These are phyloP conservation scores for Liodrosophila aerea DNA, from an alignment of 2,888 invertebrate genomes.

Conservation along the genomic window DNA sequence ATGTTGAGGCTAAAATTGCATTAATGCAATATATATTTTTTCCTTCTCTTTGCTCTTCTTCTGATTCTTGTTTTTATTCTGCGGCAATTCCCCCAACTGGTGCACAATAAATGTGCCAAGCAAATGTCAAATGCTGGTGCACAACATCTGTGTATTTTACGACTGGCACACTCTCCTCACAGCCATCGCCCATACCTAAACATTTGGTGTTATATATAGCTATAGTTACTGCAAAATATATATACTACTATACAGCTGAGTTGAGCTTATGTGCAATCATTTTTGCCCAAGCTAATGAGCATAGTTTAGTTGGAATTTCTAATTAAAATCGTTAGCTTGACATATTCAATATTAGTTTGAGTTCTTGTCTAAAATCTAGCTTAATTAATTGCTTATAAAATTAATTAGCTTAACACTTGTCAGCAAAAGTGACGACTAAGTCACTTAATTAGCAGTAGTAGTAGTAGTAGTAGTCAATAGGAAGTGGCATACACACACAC, in stretches of 20 bases:
- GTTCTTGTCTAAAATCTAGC: too few species aligned
- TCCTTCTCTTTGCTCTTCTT: conserved; percentile 1
- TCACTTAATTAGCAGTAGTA: too few species aligned
- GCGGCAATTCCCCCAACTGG: conserved; percentile 32
- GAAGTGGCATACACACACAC: conserved; percentile 1
- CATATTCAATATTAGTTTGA: too few species aligned
- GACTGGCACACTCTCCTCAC: conserved; percentile 12
- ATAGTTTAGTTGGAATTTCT: conserved; percentile 2
- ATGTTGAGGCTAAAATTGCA: conserved; percentile 66
- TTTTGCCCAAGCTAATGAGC: too few species aligned
- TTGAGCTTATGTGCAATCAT: too few species aligned
- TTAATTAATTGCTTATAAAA: conserved; percentile 45
- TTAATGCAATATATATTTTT: conserved; percentile 51
- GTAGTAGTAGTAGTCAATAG: too few species aligned
- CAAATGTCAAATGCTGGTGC: conserved; percentile 58
- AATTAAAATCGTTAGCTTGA: too few species aligned
- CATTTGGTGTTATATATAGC: too few species aligned
- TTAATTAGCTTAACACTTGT: conserved; percentile 46
- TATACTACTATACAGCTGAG: too few species aligned
- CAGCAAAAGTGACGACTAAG: too few species aligned
- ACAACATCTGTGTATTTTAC: conserved; percentile 33
- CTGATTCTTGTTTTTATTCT: background rate
- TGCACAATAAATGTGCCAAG: conserved; percentile 46
- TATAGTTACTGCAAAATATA: too few species aligned
- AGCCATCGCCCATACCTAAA: too few species aligned